Percentiles rank a stretch among this genome's conserved stretches.
phyloP scores from a whole-genome alignment of 1,140 invertebrate species.

The Papilio machaon region DNA sequence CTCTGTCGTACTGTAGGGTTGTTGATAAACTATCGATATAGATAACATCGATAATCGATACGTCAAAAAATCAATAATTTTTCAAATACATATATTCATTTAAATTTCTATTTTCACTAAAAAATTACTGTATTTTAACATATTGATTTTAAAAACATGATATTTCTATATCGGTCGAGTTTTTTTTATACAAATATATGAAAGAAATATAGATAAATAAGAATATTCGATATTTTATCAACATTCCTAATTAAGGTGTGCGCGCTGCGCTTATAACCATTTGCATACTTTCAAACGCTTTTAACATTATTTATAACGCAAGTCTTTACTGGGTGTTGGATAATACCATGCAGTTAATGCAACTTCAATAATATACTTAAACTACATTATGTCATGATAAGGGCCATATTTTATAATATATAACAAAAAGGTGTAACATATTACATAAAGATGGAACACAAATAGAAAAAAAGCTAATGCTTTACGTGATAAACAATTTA shows the following conservation, averaged over 20 bases:
- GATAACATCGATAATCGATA: not conserved
- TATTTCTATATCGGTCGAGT: too few species aligned
- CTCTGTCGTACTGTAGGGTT: not conserved
- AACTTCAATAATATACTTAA: not conserved
- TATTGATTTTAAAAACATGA: too few species aligned
- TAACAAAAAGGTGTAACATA: not conserved
- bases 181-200: too few species aligned
- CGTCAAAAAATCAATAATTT: not conserved
- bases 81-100: not conserved
- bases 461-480: too few species aligned
- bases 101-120: too few species aligned
- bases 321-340: not conserved
- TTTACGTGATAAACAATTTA: not conserved
- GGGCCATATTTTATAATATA: not conserved
- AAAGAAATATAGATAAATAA: too few species aligned
- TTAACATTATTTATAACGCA: not conserved
- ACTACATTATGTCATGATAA: not conserved
- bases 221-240: too few species aligned
- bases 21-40: not conserved
- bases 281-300: slow-evolving; percentile 52
- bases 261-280: slow-evolving; percentile 49
- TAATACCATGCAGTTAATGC: not conserved
- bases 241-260: not conserved
- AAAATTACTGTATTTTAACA: too few species aligned
- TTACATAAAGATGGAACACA: not conserved